phyloP scores from a whole-genome alignment of 2,113 vertebrate genomes.

The Colistium nudipinnis region DNA sequence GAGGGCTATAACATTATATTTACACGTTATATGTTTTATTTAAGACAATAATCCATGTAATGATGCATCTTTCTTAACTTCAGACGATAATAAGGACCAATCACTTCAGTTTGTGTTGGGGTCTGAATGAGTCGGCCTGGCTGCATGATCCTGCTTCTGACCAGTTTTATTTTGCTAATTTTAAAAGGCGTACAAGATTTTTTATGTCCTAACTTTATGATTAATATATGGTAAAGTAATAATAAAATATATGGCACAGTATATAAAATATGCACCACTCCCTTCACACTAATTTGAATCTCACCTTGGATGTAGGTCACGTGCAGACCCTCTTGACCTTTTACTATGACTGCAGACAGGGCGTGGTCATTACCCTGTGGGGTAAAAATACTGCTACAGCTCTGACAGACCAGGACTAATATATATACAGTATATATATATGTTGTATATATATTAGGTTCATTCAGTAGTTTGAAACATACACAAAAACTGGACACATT shows the following conservation, averaged over 20 bases:
- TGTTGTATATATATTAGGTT: too few species aligned
- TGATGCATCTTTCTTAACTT: too few species aligned
- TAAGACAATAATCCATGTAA: not conserved
- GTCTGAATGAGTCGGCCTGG: not conserved
- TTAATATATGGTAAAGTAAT: not conserved
- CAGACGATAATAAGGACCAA: too few species aligned
- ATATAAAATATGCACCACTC: not conserved
- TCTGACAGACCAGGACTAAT: too few species aligned
- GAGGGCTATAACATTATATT: not conserved
- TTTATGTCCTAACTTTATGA: not conserved
- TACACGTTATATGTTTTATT: not conserved
- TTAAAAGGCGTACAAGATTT: not conserved
- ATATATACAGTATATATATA: too few species aligned
- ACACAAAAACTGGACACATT: too few species aligned
- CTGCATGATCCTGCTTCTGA: not conserved
- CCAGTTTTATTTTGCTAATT: not conserved
- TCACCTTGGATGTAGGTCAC: not conserved
- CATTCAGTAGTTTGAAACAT: too few species aligned
- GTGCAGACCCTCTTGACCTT: not conserved
- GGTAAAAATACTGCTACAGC: not conserved
- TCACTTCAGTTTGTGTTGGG: too few species aligned
- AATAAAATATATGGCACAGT: not conserved
- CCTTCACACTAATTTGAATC: not conserved
- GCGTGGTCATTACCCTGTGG: too few species aligned
- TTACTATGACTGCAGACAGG: not conserved